Evolutionary conservation across 2,113 vertebrate species (phyloP).

Genomic region (Catharus fuscescens): DNA sequence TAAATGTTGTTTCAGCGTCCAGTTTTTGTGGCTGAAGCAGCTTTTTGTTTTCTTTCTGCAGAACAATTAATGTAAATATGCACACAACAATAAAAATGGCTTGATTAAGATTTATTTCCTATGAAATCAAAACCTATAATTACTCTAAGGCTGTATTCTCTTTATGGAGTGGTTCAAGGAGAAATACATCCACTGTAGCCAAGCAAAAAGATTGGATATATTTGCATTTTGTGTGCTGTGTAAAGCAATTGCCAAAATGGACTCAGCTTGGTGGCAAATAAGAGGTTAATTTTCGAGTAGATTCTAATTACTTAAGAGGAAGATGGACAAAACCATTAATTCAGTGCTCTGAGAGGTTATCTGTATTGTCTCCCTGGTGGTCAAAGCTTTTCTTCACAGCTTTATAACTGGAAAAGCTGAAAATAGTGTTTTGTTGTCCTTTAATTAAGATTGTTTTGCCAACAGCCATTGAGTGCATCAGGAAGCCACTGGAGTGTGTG

Average conservation of each 20-base stretch:
- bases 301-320: not conserved
- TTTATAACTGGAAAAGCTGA: not conserved
- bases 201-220: not conserved
- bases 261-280: not conserved
- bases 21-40: not conserved
- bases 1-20: not conserved
- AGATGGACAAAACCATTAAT: not conserved
- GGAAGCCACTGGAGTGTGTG: not conserved
- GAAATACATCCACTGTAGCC: not conserved
- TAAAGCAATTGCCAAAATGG: not conserved
- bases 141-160: not conserved
- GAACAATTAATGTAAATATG: not conserved
- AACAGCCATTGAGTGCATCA: not conserved
- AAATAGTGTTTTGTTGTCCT: conserved; percentile 9
- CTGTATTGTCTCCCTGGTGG: not conserved
- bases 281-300: conserved; percentile 32
- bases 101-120: not conserved
- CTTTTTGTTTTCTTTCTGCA: not conserved
- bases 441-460: conserved; percentile 47
- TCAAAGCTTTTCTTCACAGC: not conserved
- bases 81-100: not conserved
- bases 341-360: not conserved
- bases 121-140: not conserved
- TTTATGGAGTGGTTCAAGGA: not conserved
- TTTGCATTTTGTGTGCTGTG: conserved; percentile 2